Conservation (phyloP, 2,113 vertebrate species). For the Stigmatopora nigra region DNA sequence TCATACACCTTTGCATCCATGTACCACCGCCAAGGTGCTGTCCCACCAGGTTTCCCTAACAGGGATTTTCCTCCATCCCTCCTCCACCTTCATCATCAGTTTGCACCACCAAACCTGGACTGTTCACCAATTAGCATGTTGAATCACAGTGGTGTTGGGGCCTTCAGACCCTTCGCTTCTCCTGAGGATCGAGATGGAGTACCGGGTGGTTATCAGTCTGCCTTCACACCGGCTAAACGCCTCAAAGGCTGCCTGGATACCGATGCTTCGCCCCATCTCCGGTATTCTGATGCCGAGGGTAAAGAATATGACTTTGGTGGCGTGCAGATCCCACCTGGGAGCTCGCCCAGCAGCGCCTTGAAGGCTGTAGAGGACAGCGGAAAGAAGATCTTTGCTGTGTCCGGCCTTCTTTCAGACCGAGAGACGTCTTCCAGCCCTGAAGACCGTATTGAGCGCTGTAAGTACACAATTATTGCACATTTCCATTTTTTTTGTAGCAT, state of each 20-base stretch:
- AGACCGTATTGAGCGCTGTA: conserved; percentile 97
- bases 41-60: conserved; percentile 89
- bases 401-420: conserved; percentile 96
- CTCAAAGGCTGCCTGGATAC: conserved; percentile 97
- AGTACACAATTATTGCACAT: conserved; percentile 65
- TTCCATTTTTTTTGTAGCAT: conserved; percentile 6
- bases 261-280: conserved; percentile 91
- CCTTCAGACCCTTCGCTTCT: conserved; percentile 95
- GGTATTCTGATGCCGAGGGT: conserved; percentile 96
- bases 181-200: conserved; percentile 87
- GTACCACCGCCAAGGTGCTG: conserved; percentile 96
- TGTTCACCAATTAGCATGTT: conserved; percentile 98
- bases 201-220: conserved; percentile 93
- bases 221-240: conserved; percentile 95
- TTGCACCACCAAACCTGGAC: conserved; percentile 96
- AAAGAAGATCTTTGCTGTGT: conserved; percentile 98
- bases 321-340: conserved; percentile 83
- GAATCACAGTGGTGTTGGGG: conserved; percentile 94
- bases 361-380: conserved; percentile 91
- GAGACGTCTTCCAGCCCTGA: conserved; percentile 96
- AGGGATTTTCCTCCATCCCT: conserved; percentile 96
- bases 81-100: conserved; percentile 96
- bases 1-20: conserved; percentile 98
- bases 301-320: conserved; percentile 97
- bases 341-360: conserved; percentile 85